These are phyloP conservation scores for Dendroctonus ponderosae DNA, from an alignment of 1,140 invertebrate species.

Conservation along the genomic window DNA sequence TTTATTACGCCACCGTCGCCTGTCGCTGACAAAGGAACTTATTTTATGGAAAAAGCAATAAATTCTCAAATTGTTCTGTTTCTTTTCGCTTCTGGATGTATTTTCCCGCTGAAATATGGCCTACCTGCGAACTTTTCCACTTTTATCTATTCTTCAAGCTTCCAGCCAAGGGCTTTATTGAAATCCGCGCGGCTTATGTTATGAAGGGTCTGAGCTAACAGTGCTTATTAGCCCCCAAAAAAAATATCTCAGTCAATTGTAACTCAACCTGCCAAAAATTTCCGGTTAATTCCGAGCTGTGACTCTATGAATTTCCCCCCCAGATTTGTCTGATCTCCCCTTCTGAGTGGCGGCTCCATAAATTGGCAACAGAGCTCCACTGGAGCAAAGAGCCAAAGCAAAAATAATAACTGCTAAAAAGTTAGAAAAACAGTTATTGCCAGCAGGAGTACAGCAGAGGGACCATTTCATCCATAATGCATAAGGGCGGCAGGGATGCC, in stretches of 20 bases:
- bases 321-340: too few relatives aligned
- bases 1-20: slow-evolving; percentile 29
- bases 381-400: slow-evolving; percentile 20
- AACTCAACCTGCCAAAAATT: too few relatives aligned
- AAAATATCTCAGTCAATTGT: too few relatives aligned
- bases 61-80: slow-evolving; percentile 34
- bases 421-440: slow-evolving; percentile 35
- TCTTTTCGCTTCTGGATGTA: slow-evolving; percentile 23
- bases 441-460: slow-evolving; percentile 20
- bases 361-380: slow-evolving; percentile 4
- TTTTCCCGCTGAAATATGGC: slow-evolving; percentile 17
- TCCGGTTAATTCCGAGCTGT: too few relatives aligned
- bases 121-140: slow-evolving; percentile 28
- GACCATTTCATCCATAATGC: slow-evolving; percentile 41
- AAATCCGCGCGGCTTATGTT: not conserved
- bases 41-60: slow-evolving; percentile 37
- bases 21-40: slow-evolving; percentile 33
- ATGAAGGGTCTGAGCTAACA: too few relatives aligned
- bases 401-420: slow-evolving; percentile 34
- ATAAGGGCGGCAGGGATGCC: slow-evolving; percentile 34
- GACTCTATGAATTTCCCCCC: not conserved
- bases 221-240: too few relatives aligned
- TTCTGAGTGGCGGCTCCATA: not conserved
- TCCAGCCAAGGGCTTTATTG: slow-evolving; percentile 1
- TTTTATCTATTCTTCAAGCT: slow-evolving; percentile 31